Conservation (phyloP, 2,888 invertebrate species). For the Thereva nobilitata region DNA sequence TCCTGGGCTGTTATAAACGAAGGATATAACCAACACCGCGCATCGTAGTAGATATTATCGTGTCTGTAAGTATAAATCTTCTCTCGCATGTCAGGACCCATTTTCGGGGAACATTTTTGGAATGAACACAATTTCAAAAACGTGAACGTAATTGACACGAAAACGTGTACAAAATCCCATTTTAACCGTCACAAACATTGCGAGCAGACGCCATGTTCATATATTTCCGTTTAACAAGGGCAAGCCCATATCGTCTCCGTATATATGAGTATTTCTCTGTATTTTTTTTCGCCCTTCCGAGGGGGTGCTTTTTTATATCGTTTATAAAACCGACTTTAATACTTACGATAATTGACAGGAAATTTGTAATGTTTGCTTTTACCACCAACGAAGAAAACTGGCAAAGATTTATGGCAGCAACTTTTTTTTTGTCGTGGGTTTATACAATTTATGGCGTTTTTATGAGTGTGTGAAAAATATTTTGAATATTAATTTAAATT, state of each 20-base stretch:
- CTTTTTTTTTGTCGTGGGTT: too few relatives aligned
- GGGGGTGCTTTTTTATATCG: slow-evolving; percentile 14
- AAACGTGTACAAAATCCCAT: slow-evolving; percentile 32
- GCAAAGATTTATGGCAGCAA: too few relatives aligned
- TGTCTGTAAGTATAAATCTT: slow-evolving; percentile 4
- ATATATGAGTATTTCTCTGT: background rate
- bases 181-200: slow-evolving; percentile 19
- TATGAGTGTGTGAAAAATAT: too few relatives aligned
- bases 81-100: slow-evolving; percentile 30
- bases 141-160: slow-evolving; percentile 31
- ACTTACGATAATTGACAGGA: slow-evolving; percentile 25
- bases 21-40: too few relatives aligned
- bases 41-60: background rate
- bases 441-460: too few relatives aligned
- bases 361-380: background rate
- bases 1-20: too few relatives aligned
- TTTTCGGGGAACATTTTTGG: slow-evolving; percentile 24
- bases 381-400: too few relatives aligned
- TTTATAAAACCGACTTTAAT: slow-evolving; percentile 13
- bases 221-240: too few relatives aligned
- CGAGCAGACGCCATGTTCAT: too few relatives aligned
- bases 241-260: background rate
- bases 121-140: slow-evolving; percentile 17
- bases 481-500: too few relatives aligned
- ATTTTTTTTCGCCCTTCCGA: background rate